Evolutionary conservation across 2,113 vertebrate species (phyloP).

Genomic region (Hassar affinis): DNA sequence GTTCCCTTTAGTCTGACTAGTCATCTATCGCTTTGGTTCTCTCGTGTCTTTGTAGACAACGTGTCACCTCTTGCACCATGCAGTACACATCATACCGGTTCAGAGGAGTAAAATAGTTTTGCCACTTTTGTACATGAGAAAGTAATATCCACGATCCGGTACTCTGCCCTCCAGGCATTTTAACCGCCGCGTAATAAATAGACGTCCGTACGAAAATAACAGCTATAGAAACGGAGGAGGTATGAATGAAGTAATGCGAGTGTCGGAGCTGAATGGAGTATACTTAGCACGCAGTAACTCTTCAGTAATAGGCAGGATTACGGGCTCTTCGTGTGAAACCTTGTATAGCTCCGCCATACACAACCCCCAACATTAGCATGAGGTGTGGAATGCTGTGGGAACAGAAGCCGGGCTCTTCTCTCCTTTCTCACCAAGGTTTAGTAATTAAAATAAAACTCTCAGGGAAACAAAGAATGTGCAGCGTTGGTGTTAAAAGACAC

Average conservation of each 20-base stretch:
- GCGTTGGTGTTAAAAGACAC: constrained; percentile 25
- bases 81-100: background rate
- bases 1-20: background rate
- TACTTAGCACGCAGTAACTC: background rate
- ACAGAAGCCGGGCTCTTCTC: background rate
- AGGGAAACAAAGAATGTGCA: constrained; percentile 33
- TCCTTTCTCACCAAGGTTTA: constrained; percentile 15
- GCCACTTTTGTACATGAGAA: background rate
- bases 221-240: background rate
- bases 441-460: constrained; percentile 10
- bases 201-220: background rate
- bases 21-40: background rate
- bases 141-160: background rate
- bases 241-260: constrained; percentile 2
- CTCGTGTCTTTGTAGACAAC: background rate
- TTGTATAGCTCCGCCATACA: background rate
- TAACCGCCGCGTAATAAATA: background rate
- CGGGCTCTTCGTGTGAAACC: constrained; percentile 27
- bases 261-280: background rate
- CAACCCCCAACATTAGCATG: background rate
- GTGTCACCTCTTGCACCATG: background rate
- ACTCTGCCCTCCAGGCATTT: background rate
- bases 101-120: background rate
- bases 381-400: constrained; percentile 25
- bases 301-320: background rate